Conservation (phyloP, 2,888 invertebrate species). For the Punctoribates punctum region DNA sequence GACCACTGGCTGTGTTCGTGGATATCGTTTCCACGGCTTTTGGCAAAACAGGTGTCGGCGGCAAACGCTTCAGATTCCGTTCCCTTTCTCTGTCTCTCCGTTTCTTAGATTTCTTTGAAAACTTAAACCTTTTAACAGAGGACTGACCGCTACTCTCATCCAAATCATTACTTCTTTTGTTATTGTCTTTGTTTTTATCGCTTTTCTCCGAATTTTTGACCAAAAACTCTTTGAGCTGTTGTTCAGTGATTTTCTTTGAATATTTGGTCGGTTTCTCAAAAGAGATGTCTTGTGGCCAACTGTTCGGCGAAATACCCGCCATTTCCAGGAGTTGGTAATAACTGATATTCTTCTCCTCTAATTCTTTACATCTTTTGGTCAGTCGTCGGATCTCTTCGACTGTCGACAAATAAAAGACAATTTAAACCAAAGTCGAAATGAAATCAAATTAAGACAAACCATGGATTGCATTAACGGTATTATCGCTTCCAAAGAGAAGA, state of each 20-base stretch:
- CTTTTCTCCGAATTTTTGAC: background rate
- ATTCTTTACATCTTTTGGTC: slow-evolving; percentile 38
- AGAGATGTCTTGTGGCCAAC: slow-evolving; percentile 45
- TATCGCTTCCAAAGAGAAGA: slow-evolving; percentile 48
- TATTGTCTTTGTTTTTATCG: background rate
- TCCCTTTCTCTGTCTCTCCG: background rate
- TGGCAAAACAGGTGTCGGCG: slow-evolving; percentile 13
- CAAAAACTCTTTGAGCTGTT: slow-evolving; percentile 40
- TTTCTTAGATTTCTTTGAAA: background rate
- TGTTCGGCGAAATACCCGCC: slow-evolving; percentile 50
- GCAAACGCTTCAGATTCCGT: background rate
- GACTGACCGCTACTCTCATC: background rate
- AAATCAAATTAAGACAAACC: slow-evolving; percentile 45
- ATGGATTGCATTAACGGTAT: slow-evolving; percentile 49
- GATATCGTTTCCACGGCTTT: background rate
- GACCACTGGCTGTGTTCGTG: background rate
- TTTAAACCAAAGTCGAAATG: slow-evolving; percentile 11
- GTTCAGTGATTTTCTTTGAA: slow-evolving; percentile 41
- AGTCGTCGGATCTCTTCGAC: slow-evolving; percentile 45
- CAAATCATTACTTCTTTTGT: slow-evolving; percentile 8
- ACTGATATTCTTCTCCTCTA: slow-evolving; percentile 50
- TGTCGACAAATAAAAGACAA: slow-evolving; percentile 48
- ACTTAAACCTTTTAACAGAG: background rate
- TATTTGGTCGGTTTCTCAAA: slow-evolving; percentile 46
- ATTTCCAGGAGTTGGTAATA: slow-evolving; percentile 51